Evolutionary conservation across 2,113 vertebrate species (phyloP).

Genomic region (Eonycteris spelaea): DNA sequence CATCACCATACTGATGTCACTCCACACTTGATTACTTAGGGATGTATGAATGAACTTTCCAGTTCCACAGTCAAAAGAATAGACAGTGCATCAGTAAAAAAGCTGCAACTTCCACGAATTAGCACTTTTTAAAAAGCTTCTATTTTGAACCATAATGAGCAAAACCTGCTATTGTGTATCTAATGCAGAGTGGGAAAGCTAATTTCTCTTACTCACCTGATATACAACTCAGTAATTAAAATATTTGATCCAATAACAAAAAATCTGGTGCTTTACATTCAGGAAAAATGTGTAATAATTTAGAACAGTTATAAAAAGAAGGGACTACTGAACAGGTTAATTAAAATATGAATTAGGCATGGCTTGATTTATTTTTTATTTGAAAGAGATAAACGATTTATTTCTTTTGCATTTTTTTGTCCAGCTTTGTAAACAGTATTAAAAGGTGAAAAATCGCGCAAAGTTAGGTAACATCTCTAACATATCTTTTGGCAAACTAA

Average conservation of each 20-base stretch:
- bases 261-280: not conserved
- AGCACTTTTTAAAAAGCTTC: not conserved
- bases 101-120: not conserved
- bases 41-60: not conserved
- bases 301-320: not conserved
- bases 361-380: not conserved
- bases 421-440: not conserved
- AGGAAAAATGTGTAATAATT: not conserved
- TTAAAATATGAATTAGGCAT: not conserved
- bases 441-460: not conserved
- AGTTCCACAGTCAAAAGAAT: not conserved
- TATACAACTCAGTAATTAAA: not conserved
- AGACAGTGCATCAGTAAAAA: not conserved
- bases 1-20: not conserved
- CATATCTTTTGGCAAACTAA: not conserved
- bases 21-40: not conserved
- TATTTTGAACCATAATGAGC: not conserved
- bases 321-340: not conserved
- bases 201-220: not conserved
- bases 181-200: not conserved
- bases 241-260: not conserved
- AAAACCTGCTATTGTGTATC: not conserved
- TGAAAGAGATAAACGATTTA: not conserved
- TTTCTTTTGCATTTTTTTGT: not conserved
- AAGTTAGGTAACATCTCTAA: not conserved